These are phyloP conservation scores for Psittacula cyanocephala DNA, from an alignment of 2,113 vertebrate species.

Conservation along the genomic window DNA sequence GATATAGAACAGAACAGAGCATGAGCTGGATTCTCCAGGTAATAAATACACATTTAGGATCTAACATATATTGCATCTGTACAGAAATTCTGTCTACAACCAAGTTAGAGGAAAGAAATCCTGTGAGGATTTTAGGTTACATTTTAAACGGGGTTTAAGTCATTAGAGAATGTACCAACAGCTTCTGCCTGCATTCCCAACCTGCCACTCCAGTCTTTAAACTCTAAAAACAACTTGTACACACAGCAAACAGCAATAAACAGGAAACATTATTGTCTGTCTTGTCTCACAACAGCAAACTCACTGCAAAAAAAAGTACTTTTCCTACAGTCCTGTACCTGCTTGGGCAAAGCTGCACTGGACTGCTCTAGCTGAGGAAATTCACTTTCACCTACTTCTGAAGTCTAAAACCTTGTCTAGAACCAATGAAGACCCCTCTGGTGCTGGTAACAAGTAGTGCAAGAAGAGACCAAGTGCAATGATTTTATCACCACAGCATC, in stretches of 20 bases:
- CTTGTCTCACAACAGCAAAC: not conserved
- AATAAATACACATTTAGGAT: not conserved
- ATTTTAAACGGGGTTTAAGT: not conserved
- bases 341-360: not conserved
- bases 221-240: not conserved
- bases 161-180: not conserved
- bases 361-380: not conserved
- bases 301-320: not conserved
- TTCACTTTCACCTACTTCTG: not conserved
- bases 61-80: not conserved
- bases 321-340: not conserved
- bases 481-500: not conserved
- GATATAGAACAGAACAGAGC: not conserved
- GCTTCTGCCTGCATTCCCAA: not conserved
- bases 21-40: not conserved
- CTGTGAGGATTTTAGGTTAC: not conserved
- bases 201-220: not conserved
- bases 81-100: not conserved
- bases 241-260: not conserved
- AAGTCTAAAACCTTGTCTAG: not conserved
- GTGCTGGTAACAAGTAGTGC: not conserved
- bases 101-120: not conserved
- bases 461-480: not conserved
- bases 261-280: not conserved
- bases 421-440: not conserved